Evolutionary conservation across 2,888 invertebrate genomes (phyloP).

Genomic region (Brachypterus glaber): DNA sequence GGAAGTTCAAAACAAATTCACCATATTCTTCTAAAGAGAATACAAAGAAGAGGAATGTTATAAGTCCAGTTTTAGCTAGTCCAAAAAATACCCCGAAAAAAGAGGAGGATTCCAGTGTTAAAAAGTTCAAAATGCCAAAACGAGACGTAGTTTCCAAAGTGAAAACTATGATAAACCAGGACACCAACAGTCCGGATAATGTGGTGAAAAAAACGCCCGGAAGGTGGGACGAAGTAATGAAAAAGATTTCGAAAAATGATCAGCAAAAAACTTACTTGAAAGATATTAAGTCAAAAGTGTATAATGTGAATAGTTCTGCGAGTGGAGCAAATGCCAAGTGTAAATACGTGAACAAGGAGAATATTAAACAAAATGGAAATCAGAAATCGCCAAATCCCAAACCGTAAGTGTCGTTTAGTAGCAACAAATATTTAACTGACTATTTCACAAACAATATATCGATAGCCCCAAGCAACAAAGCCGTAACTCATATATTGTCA

Average conservation of each 20-base stretch:
- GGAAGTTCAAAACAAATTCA: constrained; percentile 25
- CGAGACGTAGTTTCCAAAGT: constrained; percentile 67
- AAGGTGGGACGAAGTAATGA: constrained; percentile 78
- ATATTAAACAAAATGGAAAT: constrained; percentile 18
- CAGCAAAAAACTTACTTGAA: constrained; percentile 63
- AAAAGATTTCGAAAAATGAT: constrained; percentile 67
- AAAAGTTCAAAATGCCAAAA: constrained; percentile 71
- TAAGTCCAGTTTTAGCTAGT: constrained; percentile 32
- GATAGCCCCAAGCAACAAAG: too few species aligned
- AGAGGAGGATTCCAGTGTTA: constrained; percentile 48
- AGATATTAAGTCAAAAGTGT: constrained; percentile 78
- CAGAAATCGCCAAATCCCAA: constrained; percentile 31
- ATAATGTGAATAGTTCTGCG: constrained; percentile 18
- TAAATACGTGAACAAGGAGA: constrained; percentile 18
- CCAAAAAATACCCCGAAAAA: constrained; percentile 35
- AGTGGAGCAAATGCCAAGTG: constrained; percentile 5
- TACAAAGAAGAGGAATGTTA: constrained; percentile 31
- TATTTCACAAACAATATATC: too few species aligned
- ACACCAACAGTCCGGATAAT: constrained; percentile 47
- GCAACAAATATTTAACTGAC: too few species aligned
- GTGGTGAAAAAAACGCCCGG: constrained; percentile 50
- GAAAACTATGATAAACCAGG: constrained; percentile 59
- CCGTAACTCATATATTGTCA: too few species aligned
- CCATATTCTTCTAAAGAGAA: constrained; percentile 18
- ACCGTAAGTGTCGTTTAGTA: constrained; percentile 34